Percentiles rank a stretch among this genome's conserved stretches.
phyloP scores from a whole-genome alignment of 2,888 invertebrate species.

The Clanis bilineata region DNA sequence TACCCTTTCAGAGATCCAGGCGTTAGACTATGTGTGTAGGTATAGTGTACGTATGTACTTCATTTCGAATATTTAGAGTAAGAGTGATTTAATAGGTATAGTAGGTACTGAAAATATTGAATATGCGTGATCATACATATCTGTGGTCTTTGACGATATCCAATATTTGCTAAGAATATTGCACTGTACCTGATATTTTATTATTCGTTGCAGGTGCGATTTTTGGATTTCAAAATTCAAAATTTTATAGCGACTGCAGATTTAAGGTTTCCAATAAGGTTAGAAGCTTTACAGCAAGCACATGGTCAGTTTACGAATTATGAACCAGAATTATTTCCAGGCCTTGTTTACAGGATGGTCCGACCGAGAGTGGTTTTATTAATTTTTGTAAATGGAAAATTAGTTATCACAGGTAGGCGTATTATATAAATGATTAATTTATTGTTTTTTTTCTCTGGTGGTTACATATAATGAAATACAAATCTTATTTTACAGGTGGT shows the following conservation, averaged over 20 bases:
- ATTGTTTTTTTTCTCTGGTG: background rate
- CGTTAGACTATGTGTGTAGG: no score
- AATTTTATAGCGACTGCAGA: constrained; percentile 90
- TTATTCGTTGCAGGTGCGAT: constrained; percentile 82
- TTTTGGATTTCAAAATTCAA: constrained; percentile 89
- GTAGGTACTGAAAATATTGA: no score
- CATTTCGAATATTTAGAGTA: no score
- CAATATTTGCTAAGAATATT: no score
- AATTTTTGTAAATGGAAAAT: constrained; percentile 99
- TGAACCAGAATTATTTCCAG: constrained; percentile 99
- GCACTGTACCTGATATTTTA: no score
- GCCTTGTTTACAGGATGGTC: constrained; percentile 98
- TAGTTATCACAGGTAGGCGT: constrained; percentile 91
- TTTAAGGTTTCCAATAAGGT: constrained; percentile 87
- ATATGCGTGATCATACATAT: no score
- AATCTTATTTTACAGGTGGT: constrained; percentile 83
- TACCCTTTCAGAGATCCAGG: no score
- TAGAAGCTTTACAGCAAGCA: constrained; percentile 87
- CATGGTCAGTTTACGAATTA: constrained; percentile 93
- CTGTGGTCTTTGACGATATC: no score
- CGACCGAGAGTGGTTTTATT: constrained; percentile 97
- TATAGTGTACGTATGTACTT: no score
- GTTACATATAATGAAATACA: background rate
- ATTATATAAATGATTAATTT: no score
- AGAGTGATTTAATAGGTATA: no score